Percentiles rank a stretch among this genome's conserved stretches.
phyloP scores from a whole-genome alignment of 2,113 vertebrate genomes.

The Scytalopus superciliaris region DNA sequence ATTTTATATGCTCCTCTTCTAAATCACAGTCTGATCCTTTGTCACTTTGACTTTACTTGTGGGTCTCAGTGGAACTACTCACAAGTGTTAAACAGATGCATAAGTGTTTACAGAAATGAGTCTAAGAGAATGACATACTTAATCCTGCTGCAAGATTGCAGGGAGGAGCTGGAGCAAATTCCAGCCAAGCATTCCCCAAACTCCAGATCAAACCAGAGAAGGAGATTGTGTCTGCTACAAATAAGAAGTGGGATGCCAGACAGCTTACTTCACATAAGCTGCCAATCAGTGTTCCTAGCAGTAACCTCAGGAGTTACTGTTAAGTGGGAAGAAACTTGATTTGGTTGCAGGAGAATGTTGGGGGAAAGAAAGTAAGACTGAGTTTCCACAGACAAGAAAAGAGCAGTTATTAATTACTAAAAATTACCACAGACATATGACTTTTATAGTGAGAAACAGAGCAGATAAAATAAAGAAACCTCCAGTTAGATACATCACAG shows the following conservation, averaged over 20 bases:
- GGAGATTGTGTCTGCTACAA: not conserved
- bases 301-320: not conserved
- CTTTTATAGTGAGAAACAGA: not conserved
- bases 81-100: slow-evolving; percentile 15
- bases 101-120: slow-evolving; percentile 14
- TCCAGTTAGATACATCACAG: not conserved
- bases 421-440: not conserved
- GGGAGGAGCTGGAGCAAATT: slow-evolving; percentile 5
- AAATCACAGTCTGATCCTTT: not conserved
- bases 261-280: not conserved
- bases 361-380: not conserved
- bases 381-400: not conserved
- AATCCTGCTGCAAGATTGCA: not conserved
- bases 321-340: not conserved
- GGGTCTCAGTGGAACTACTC: not conserved
- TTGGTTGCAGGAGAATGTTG: not conserved
- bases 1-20: not conserved
- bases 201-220: not conserved
- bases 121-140: not conserved
- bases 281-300: not conserved
- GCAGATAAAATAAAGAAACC: not conserved
- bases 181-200: not conserved
- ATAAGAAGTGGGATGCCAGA: not conserved
- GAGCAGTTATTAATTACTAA: not conserved
- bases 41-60: slow-evolving; percentile 7